Base-by-base conservation (phyloP, 1,140 invertebrate species). In the Lordiphosa clarofinis region DNA sequence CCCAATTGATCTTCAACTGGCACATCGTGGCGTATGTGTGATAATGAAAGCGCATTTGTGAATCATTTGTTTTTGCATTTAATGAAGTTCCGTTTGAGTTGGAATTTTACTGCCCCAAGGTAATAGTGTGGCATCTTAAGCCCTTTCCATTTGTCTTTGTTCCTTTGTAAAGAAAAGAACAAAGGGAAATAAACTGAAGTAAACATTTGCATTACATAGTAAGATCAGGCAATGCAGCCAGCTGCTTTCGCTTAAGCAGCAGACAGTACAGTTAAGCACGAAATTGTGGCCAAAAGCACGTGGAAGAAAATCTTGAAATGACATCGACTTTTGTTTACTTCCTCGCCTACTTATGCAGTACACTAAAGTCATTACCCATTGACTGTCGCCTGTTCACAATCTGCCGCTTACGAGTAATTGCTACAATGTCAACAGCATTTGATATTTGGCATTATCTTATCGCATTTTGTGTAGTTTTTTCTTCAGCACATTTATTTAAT, bases 361-460 rank as follows among this genome's bases (percentile, higher is more conserved):
- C 7, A 31, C 28, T 31, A 31, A 8, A 31, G 5, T 31, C 28
- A 31, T 31, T 31, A 31, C 5, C 7, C 28, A 31, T 62, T 43
- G 49, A 70, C 31, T 50, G 31, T 31, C 7, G 7, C 7, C 28
- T 31, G 28, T 31, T 31, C 28, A 31, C 28, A 31, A 31, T 31
- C 28, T 31, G 7, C 7, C 28, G 5, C 7, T 31, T 31, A 8
- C 7, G 28, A 31, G 38, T 7, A 5, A 12, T 4, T 31, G 2
- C 33, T 43, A 21, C 62, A 37, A 35, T 24, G 36, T 48, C 37
- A 60, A 36, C 13, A 36, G 37, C 15, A 50, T 53, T 50, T 19
- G 39, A 7, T 8, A 31, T 31, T 7, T 31, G 56, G 13, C 50
- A 35, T 57, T 76, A 73, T 76, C 78, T 76, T 75, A 81, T 81